Evolutionary conservation across 2,797 vertebrate species (phyloP), one percentile per base, ranked within the genome.

Genomic region (Ptychadena robeensis): DNA sequence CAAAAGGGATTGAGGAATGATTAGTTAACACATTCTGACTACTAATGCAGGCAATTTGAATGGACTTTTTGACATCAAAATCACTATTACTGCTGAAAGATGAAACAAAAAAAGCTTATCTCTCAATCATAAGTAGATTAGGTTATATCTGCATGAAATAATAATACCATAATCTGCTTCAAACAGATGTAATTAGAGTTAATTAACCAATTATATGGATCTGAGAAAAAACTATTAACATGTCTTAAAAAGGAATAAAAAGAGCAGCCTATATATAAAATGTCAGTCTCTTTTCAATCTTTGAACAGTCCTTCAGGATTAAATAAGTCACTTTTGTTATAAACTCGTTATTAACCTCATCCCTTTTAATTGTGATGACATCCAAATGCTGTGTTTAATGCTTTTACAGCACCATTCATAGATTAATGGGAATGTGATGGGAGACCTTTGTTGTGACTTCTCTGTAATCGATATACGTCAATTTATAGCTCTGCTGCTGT

Each of bases 391-490:
- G 65, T 8, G 44, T 79, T 67, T 40, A 73, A 83, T 73, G 40
- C 61, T 68, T 53, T 67, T 32, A 14, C 44, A 79, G 32, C 22
- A 68, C 27, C 25, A 73, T 67, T 11, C 22, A 40, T 35, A 73
- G 76, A 83, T 79, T 73, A 59, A 66, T 79, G 76, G 32, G 22
- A 37, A 48, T 70, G 75, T 66, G 59, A 48, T 72, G 61, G 74
- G 40, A 66, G 14, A 37, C 35, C 59, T 79, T 79, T 83, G 69
- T 79, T 79, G 82, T 79, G 64, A 67, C 38, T 83, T 32, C 27
- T 82, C 63, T 79, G 75, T 79, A 67, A 79, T 79, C 34, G 31
- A 79, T 83, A 83, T 79, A 73, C 22, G 69, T 79, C 74, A 79
- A 73, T 73, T 73, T 79, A 83, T 83, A 73, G 70, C 76, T 67